A percentile compares a stretch with the other conserved stretches of the same genome.
Evolutionary conservation across 2,113 vertebrate species (phyloP).

Genomic region (Epinephelus cyanopodus): DNA sequence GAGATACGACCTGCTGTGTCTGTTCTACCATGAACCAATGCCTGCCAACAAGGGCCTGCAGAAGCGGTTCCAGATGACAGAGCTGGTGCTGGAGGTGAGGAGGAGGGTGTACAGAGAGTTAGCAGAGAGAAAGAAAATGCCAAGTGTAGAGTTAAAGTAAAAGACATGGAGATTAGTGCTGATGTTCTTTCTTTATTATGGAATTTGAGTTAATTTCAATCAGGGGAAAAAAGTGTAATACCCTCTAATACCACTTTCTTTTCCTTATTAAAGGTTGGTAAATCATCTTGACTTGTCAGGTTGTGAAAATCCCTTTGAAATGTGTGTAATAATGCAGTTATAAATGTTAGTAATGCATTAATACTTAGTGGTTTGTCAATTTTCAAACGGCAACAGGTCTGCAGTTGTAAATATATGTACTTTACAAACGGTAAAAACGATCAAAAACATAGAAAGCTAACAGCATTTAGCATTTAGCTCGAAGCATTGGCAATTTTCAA

Average conservation of each 20-base stretch:
- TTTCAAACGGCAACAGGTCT: too few relatives aligned
- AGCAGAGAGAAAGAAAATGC: background rate
- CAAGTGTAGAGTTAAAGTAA: background rate
- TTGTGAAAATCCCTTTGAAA: background rate
- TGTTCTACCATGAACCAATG: slow-evolving; percentile 91
- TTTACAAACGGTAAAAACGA: too few relatives aligned
- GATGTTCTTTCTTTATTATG: background rate
- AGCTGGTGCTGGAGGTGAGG: slow-evolving; percentile 97
- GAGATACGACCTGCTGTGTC: slow-evolving; percentile 92
- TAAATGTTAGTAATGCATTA: too few relatives aligned
- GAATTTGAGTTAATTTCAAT: background rate
- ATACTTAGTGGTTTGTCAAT: too few relatives aligned
- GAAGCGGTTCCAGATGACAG: slow-evolving; percentile 94
- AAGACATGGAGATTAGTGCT: background rate
- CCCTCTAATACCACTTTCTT: background rate
- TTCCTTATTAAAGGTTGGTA: background rate
- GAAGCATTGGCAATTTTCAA: background rate
- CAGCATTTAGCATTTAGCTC: too few relatives aligned
- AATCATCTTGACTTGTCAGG: background rate
- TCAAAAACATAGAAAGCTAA: too few relatives aligned
- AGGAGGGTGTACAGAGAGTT: too few relatives aligned
- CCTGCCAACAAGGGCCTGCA: slow-evolving; percentile 90
- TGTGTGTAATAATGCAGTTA: background rate
- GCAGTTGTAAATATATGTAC: too few relatives aligned
- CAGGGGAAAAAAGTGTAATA: background rate